Base-by-base conservation (phyloP, 92 coral and sea anemone genomes). In the Chrysogorgia sp. region DNA sequence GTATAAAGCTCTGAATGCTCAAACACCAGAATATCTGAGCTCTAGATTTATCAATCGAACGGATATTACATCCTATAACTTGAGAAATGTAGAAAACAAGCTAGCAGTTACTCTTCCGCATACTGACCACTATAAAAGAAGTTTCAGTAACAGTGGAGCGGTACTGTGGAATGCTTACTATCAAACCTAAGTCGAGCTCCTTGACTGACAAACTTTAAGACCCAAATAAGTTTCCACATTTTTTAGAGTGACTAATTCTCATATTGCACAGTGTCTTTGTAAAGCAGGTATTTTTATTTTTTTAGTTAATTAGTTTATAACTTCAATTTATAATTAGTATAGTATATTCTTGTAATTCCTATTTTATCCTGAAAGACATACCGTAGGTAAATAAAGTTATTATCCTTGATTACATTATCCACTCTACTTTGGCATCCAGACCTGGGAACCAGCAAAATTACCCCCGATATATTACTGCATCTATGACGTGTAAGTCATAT, bases 1-100 rank as follows among this genome's bases (percentile, higher is more conserved):
- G 48, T 66, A 33, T 3, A 9, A 2, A 10, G 74, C 49, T 66
- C 49, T 33, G 41, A 32, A 24, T 33, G 33, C 26, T 49, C 45
- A 66, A 33, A 66, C 48, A 66, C 47, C 74, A 14, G 28, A 15
- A 66, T 66, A 35, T 66, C 25, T 66, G 34, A 66, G 74, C 74
- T 66, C 74, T 22, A 66, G 43, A 66, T 33, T 66, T 35, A 66
- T 66, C 74, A 31, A 35, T 31, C 49, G 48, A 66, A 31, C 2
- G 41, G 74, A 66, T 25, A 66, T 66, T 4, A 56, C 5, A 4
- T 15, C 62, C 17, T 8, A 56, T 56, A 56, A 56, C 62, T 26
- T 15, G 62, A 56, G 43, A 37, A 37, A 37, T 37, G 43, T 12
- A 37, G 43, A 37, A 12, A 37, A 37, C 43, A 37, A 37, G 12